Evolutionary conservation across 2,888 invertebrate genomes (phyloP), one percentile per base, ranked within the genome.

Genomic region (Apotomis capreana): DNA sequence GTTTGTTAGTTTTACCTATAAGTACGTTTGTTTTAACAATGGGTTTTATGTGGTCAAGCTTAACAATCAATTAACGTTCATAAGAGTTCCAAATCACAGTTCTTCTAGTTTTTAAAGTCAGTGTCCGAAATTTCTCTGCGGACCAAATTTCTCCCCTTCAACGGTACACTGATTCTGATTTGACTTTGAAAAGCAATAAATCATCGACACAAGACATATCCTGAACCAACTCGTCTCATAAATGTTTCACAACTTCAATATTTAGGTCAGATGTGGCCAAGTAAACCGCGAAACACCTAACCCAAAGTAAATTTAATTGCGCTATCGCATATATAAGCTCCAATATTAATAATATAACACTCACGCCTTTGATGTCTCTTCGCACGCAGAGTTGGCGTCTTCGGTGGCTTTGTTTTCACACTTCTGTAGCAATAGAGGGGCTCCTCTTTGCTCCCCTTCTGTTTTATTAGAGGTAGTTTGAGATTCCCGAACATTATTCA

Each of bases 401-500:
- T 94, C 12, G 94, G 94, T 49, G 94, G 94, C 82, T 94, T 94
- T 70, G 90, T 91, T 80, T 92, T 91, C 54, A 94, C 92, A 76
- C 89, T 89, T 71, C 87, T 87, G 77, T 93, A 91, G 81, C 92
- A 93, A 73, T 94, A 89, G 55, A 94, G 83, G 80, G 94, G 94
- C 78, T 92, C 94, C 54, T 94, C 93, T 78, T 94, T 92, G 60
- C 86, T 84, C 69, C 85, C 83, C 78, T 89, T 89, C 77, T 84
- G 83, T 78, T 94, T 91, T 76, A 94, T 83, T 76, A 90, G 89
- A 52, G 94, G 90, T 76, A 94, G 83, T 84, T 94, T 95, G 83
- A 95, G 94, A 77, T 94, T 93, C 65, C 94, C 90, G 79, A 95
- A 95, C 95, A 95, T 95, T 78, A 69, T 72, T 80, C 81, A 78